A percentile compares a stretch with the other conserved stretches of the same genome.
phyloP scores from a whole-genome alignment of 2,113 vertebrate species.

The Phainopepla nitens region DNA sequence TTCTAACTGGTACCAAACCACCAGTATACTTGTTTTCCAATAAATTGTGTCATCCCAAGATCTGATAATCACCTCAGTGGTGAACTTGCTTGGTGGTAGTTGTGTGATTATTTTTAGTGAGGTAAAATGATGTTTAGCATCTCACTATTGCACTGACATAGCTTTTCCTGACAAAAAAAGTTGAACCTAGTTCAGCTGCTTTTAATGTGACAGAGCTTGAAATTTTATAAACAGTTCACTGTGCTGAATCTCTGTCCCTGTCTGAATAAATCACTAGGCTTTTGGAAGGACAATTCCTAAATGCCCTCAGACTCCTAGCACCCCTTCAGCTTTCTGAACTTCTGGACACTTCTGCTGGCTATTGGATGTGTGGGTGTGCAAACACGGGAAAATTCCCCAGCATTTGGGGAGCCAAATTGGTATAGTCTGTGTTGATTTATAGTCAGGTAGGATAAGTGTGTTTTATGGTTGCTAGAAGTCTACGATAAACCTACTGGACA shows the following conservation, averaged over 20 bases:
- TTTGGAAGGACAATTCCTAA: not conserved
- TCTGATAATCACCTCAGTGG: not conserved
- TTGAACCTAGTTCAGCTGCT: not conserved
- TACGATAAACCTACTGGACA: not conserved
- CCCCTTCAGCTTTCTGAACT: not conserved
- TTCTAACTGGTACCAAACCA: not conserved
- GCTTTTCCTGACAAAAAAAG: not conserved
- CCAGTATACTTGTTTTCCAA: not conserved
- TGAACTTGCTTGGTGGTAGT: rapidly evolving
- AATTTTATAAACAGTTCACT: not conserved
- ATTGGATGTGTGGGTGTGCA: not conserved
- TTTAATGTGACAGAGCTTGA: not conserved
- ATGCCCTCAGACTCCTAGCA: not conserved
- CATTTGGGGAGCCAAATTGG: not conserved
- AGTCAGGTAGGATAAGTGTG: not conserved
- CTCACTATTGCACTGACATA: not conserved
- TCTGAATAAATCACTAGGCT: not conserved
- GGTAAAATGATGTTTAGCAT: not conserved
- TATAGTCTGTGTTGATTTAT: not conserved
- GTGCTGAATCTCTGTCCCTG: not conserved
- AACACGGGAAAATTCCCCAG: not conserved
- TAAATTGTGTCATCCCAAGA: not conserved
- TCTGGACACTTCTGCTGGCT: not conserved
- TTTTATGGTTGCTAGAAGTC: conserved; percentile 20
- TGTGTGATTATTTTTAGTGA: not conserved